Evolutionary conservation across 2,888 invertebrate genomes (phyloP).

Genomic region (Spialia ferax): DNA sequence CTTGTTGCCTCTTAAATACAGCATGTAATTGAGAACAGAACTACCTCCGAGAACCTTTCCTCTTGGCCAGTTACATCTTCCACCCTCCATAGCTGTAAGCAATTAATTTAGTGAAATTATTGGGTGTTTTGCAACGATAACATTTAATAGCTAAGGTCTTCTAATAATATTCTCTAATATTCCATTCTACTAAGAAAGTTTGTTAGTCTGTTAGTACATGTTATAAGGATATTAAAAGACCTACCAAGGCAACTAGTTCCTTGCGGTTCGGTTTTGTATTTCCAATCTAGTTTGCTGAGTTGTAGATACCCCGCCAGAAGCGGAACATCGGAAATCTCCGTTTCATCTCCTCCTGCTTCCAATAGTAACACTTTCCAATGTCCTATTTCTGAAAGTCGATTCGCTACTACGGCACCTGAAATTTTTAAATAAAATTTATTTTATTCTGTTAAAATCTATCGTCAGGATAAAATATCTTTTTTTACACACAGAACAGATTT

Average conservation of each 20-base stretch:
- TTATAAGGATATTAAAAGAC: slow-evolving; percentile 30
- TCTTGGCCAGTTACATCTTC: slow-evolving; percentile 96
- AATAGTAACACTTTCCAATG: slow-evolving; percentile 93
- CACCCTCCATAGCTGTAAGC: slow-evolving; percentile 92
- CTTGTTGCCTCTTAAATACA: slow-evolving; percentile 95
- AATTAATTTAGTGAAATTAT: neutral
- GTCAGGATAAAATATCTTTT: no score
- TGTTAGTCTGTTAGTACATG: no score
- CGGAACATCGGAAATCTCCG: slow-evolving; percentile 96
- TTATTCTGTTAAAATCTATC: neutral
- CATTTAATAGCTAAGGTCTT: no score
- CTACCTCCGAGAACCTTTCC: slow-evolving; percentile 97
- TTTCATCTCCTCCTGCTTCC: slow-evolving; percentile 96
- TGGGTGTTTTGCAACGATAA: no score
- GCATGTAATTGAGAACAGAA: slow-evolving; percentile 96
- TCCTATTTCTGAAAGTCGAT: slow-evolving; percentile 92
- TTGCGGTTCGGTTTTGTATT: slow-evolving; percentile 96
- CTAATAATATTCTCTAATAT: no score
- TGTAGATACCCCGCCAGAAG: slow-evolving; percentile 95
- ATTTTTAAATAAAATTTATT: slow-evolving; percentile 28
- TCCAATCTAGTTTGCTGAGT: slow-evolving; percentile 95
- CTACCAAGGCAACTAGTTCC: slow-evolving; percentile 93
- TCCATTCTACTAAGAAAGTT: no score
- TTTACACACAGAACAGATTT: no score
- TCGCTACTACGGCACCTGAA: slow-evolving; percentile 94